Base-by-base conservation (phyloP, 1,140 invertebrate species). In the Caenorhabditis tropicalis region DNA sequence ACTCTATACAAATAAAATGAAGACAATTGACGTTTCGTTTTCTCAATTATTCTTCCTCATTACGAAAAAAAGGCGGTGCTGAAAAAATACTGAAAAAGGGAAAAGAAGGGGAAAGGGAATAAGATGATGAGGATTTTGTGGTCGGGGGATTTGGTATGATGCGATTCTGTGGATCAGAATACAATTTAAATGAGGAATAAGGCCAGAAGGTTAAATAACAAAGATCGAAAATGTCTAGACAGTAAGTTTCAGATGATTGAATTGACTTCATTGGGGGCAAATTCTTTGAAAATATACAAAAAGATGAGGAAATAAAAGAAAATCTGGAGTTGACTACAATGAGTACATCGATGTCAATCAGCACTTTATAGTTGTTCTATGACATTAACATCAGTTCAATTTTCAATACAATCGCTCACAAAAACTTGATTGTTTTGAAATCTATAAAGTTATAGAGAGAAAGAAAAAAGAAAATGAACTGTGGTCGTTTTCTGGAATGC, bases 1-100 rank as follows among this genome's bases (percentile, higher is more conserved):
- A 74, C 65, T 74, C 65, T 74, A 43, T 74, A 24, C 36, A 43
- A 74, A 74, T 74, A 74, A 24, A 19, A 65, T 27, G 29, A 65
- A 33, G 29, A 74, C n/a, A 74, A 74, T 74, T 15, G 65, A 43
- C 65, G n/a, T 74, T 74, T 46, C 36, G 29, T 43, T 43, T 33
- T 15, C 19, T 33, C 9, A 65, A 36, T 65, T 36, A 36, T 65
- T 31, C 10, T 65, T 74, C 36, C 36, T 74, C 36, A 74, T 74
- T 43, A 74, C 65, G 29, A 43, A 74, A 74, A 74, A 43, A 74
- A 46, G 4, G 65, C 33, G 36, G 65, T 58, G 53, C n/a, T 27
- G 24, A 27, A 65, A 65, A 58, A 58, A 3, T 12, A 4, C 49
- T 51, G 56, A 58, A 58, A 58, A 58, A 9, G 56, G 29, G 56